A percentile compares a stretch with the other conserved stretches of the same genome.
Conservation (phyloP, 2,113 vertebrate species). For the Glareola pratincola region DNA sequence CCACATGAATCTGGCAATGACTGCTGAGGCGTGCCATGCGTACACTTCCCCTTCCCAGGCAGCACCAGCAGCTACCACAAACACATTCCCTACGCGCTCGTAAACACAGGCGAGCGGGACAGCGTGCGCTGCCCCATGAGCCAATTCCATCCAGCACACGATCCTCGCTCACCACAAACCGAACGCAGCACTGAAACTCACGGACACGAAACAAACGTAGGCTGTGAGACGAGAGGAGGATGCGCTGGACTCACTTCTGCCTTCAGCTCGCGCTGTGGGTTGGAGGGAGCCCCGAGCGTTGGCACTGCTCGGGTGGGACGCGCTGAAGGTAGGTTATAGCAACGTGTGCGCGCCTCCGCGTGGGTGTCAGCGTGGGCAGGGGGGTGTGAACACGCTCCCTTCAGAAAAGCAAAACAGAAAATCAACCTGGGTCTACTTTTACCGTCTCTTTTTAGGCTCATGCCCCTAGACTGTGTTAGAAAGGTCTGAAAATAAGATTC, state of each 20-base stretch:
- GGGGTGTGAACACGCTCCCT: neutral
- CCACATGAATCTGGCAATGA: slow-evolving; percentile 56
- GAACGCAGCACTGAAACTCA: neutral
- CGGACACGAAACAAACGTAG: neutral
- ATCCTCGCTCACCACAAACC: neutral
- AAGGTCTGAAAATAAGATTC: neutral
- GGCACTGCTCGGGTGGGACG: neutral
- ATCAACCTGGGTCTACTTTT: neutral
- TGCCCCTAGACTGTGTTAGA: neutral
- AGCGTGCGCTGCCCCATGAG: neutral
- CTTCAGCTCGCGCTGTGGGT: neutral
- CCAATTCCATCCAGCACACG: neutral
- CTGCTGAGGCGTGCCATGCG: slow-evolving; percentile 30
- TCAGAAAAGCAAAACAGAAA: neutral
- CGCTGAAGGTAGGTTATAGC: neutral
- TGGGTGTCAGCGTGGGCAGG: neutral
- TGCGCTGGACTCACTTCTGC: neutral
- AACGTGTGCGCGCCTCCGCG: neutral
- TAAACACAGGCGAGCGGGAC: neutral
- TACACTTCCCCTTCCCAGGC: neutral
- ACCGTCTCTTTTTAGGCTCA: neutral
- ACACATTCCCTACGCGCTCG: neutral
- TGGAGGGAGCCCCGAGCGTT: neutral
- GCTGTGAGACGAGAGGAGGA: neutral
- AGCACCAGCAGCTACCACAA: slow-evolving; percentile 9